Conservation (phyloP, 2,888 invertebrate species). For the Tigriopus californicus region DNA sequence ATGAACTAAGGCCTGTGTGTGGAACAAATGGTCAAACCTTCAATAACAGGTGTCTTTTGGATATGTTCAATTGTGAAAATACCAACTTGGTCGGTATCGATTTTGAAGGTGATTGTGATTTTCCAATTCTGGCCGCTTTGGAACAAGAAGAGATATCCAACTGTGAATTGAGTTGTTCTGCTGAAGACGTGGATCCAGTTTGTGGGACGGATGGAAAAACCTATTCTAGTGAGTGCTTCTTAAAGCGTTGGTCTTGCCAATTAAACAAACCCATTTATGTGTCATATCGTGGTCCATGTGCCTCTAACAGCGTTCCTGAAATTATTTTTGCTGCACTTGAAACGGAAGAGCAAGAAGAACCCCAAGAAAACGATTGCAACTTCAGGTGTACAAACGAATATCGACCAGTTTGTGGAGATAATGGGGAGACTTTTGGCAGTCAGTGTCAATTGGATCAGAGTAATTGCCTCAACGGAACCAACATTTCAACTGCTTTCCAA, state of each 20-base stretch:
- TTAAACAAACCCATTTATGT: too few relatives aligned
- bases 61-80: background rate
- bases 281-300: too few relatives aligned
- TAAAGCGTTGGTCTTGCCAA: slow-evolving; percentile 28
- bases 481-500: too few relatives aligned
- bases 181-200: slow-evolving; percentile 45
- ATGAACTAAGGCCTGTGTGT: slow-evolving; percentile 37
- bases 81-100: background rate
- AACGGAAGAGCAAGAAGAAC: slow-evolving; percentile 7
- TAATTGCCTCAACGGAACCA: background rate
- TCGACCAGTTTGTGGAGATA: background rate
- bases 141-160: too few relatives aligned
- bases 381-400: background rate
- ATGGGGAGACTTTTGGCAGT: background rate
- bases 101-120: too few relatives aligned
- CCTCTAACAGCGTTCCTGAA: too few relatives aligned
- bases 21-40: slow-evolving; percentile 74
- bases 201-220: slow-evolving; percentile 72
- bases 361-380: slow-evolving; percentile 6
- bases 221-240: slow-evolving; percentile 72
- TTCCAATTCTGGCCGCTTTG: too few relatives aligned
- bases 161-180: too few relatives aligned
- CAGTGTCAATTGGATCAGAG: background rate
- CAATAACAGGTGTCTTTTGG: slow-evolving; percentile 46
- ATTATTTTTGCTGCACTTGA: background rate